Conservation (phyloP, 2,113 vertebrate genomes). For the Urocitellus parryii region DNA sequence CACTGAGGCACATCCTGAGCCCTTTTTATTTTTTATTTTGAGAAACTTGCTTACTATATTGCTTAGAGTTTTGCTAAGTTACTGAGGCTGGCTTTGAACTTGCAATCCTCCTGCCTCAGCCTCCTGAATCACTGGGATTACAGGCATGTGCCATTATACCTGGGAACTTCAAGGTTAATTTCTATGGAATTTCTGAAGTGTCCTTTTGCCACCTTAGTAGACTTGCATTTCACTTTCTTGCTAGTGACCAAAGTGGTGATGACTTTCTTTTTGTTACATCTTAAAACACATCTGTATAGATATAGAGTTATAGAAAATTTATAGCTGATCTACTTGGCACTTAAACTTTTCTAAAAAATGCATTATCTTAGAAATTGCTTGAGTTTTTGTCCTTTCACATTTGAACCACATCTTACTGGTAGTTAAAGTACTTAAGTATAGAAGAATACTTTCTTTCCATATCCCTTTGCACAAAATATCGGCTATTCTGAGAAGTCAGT, state of each 20-base stretch:
- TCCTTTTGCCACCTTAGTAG: neutral
- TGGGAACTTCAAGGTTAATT: conserved; percentile 19
- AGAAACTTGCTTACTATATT: too few species aligned
- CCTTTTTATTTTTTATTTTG: too few species aligned
- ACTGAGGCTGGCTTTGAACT: too few species aligned
- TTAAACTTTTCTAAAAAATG: conserved; percentile 55
- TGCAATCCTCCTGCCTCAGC: too few species aligned
- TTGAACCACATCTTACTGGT: conserved; percentile 25
- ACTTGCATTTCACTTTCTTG: conserved; percentile 27
- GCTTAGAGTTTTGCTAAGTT: too few species aligned
- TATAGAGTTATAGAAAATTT: neutral
- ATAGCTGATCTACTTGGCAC: conserved; percentile 28
- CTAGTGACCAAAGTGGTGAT: neutral
- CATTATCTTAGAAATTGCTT: conserved; percentile 49
- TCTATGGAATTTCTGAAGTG: conserved; percentile 5
- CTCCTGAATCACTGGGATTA: too few species aligned
- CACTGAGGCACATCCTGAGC: too few species aligned
- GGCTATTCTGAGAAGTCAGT: conserved; percentile 26
- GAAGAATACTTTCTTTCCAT: conserved; percentile 33
- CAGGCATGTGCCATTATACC: too few species aligned
- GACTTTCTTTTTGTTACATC: conserved; percentile 20
- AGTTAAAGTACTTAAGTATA: conserved; percentile 27
- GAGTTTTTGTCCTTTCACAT: neutral
- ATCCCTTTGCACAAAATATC: conserved; percentile 50
- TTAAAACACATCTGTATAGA: neutral